Percentiles rank a stretch among this genome's conserved stretches.
Conservation (phyloP, 2,888 invertebrate species). For the Callimorpha dominula region DNA sequence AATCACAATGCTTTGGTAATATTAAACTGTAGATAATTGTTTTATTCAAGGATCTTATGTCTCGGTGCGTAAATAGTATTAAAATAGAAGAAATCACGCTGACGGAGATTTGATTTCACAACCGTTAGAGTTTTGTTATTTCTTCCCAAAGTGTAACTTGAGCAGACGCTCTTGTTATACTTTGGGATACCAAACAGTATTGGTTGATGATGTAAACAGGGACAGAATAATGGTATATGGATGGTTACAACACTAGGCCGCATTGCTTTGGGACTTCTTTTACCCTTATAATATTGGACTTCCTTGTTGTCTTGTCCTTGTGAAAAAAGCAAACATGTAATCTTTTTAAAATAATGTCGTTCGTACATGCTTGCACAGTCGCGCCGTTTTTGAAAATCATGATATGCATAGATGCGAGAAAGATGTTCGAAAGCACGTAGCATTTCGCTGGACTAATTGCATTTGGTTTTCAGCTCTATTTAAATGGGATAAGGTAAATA, state of each 20-base stretch:
- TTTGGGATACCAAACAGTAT: neutral
- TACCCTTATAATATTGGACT: no score
- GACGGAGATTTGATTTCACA: neutral
- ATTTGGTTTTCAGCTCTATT: no score
- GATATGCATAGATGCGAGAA: no score
- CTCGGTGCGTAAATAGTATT: constrained; percentile 32
- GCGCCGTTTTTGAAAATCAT: no score
- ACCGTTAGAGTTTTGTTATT: neutral
- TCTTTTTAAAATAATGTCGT: no score
- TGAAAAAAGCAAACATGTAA: no score
- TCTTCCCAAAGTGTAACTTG: neutral
- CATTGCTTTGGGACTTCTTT: neutral
- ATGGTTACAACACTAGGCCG: neutral
- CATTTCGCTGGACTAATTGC: no score
- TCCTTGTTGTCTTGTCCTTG: no score
- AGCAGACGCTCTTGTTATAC: neutral
- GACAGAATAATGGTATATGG: neutral
- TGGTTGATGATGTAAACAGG: neutral
- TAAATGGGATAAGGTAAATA: no score
- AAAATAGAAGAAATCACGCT: neutral
- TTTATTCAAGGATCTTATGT: constrained; percentile 54
- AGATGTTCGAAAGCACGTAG: no score
- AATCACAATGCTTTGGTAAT: constrained; percentile 55
- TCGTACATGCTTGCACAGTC: no score
- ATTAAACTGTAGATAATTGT: constrained; percentile 56